These are phyloP conservation scores for Lophotriccus pileatus DNA, from an alignment of 2,797 vertebrate species.

Conservation along the genomic window DNA sequence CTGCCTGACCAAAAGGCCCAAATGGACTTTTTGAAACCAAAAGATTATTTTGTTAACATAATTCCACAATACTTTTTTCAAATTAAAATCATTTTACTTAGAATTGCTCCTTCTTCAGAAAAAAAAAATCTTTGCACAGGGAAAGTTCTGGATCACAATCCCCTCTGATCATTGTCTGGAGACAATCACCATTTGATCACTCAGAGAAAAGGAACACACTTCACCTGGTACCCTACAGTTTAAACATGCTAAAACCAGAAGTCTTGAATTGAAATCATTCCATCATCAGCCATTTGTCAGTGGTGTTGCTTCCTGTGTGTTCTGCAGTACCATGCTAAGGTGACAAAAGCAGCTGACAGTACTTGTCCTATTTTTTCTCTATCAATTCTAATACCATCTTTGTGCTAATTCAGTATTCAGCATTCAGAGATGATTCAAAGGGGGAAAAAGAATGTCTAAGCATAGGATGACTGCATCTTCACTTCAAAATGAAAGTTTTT, in stretches of 20 bases:
- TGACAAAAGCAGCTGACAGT: background rate
- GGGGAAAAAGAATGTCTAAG: background rate
- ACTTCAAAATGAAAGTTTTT: background rate
- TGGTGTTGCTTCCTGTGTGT: background rate
- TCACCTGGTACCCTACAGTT: background rate
- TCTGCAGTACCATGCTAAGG: background rate
- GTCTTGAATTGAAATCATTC: background rate
- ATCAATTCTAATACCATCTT: background rate
- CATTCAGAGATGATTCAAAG: background rate
- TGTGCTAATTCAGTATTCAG: background rate
- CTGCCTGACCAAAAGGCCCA: background rate
- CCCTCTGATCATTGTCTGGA: background rate
- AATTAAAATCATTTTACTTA: fast-evolving
- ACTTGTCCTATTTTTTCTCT: background rate
- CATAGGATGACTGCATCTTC: background rate
- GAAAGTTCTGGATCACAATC: background rate
- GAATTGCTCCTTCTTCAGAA: background rate
- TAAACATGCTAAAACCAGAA: background rate
- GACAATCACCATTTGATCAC: background rate
- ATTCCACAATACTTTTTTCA: background rate
- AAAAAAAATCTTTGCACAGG: background rate
- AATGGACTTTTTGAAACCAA: background rate
- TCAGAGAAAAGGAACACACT: background rate
- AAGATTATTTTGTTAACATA: background rate
- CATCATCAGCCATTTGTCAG: background rate